Evolutionary conservation across 2,888 invertebrate genomes (phyloP), one percentile per base, ranked within the genome.

Genomic region (Ichneumoninae sp.): DNA sequence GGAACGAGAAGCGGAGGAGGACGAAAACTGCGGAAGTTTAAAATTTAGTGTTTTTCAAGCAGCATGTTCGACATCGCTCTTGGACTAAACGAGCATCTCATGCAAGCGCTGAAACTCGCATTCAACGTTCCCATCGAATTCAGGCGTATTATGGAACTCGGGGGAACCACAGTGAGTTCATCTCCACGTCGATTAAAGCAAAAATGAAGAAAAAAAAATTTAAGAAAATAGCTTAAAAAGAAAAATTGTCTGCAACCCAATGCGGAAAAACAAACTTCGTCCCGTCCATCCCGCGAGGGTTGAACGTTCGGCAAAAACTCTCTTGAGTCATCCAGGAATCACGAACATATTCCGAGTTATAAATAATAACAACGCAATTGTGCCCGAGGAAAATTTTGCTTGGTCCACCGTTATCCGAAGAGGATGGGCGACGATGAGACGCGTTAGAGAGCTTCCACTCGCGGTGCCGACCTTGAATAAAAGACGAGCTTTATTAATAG

Each of bases 401-500:
- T 68, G n/a, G 6, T 69, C 36, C 19, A 26, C 5, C 44, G 26
- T 44, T 26, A 44, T 33, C 44, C 66, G 68, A 74, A 84, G 83
- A 83, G 84, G 86, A 84, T 79, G 68, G 60, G 75, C 74, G 83
- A 86, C 75, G 77, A 69, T 57, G 68, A 82, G 44, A 70, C 47
- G 85, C 69, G 82, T 85, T 86, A 80, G 81, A 76, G 78, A 69
- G 40, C 65, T 78, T 81, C 81, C 74, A 75, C 81, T 84, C 74
- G 81, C 70, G 62, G 50, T 30, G 74, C 69, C 84, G 87, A 90
- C 91, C 91, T 92, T 92, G 92, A 88, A 90, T 85, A 86, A 87
- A 79, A 79, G 84, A 84, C 84, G 82, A 85, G 85, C 70, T 89
- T 89, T 92, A 92, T 91, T 91, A 91, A 90, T 92, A 92, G 91